Percentiles rank a stretch among this genome's conserved stretches.
phyloP scores from a whole-genome alignment of 2,797 vertebrate species.

The Takifugu ocellatus region DNA sequence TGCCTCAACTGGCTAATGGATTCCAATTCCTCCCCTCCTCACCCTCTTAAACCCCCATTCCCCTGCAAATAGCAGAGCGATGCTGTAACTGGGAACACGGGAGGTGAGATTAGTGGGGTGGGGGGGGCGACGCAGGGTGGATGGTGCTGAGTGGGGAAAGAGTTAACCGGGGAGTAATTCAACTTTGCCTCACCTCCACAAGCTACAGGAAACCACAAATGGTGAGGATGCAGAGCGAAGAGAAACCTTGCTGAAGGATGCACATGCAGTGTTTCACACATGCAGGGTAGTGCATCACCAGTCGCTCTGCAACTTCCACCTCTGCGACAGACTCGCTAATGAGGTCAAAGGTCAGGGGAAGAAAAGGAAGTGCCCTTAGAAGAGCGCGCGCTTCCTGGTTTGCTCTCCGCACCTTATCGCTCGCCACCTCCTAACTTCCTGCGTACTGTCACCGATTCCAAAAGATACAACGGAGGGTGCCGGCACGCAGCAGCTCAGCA shows the following conservation, averaged over 20 bases:
- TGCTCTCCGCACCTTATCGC: constrained; percentile 31
- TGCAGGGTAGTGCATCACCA: background rate
- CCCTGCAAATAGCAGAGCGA: constrained; percentile 6
- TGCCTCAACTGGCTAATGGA: constrained; percentile 74
- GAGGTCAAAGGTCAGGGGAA: constrained; percentile 43
- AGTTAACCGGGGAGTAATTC: background rate
- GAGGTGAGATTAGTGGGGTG: constrained; percentile 31
- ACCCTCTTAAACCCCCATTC: constrained; percentile 23
- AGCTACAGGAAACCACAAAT: constrained; percentile 57
- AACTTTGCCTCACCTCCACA: constrained; percentile 15
- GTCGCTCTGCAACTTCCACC: background rate
- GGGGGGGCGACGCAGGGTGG: background rate
- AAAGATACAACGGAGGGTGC: constrained; percentile 4
- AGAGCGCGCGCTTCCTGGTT: constrained; percentile 47
- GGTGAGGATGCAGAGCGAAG: constrained; percentile 35
- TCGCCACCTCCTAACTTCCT: constrained; percentile 37
- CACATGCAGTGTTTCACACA: constrained; percentile 18
- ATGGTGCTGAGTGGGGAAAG: background rate
- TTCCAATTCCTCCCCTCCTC: constrained; percentile 52
- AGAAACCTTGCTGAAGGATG: constrained; percentile 19
- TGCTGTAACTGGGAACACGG: constrained; percentile 26
- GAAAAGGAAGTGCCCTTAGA: constrained; percentile 63
- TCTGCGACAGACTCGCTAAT: background rate
- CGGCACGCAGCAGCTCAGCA: background rate
- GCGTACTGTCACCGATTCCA: constrained; percentile 34